Evolutionary conservation across 2,113 vertebrate species (phyloP), one percentile per base, ranked within the genome.

Genomic region (Vireo altiloquus): DNA sequence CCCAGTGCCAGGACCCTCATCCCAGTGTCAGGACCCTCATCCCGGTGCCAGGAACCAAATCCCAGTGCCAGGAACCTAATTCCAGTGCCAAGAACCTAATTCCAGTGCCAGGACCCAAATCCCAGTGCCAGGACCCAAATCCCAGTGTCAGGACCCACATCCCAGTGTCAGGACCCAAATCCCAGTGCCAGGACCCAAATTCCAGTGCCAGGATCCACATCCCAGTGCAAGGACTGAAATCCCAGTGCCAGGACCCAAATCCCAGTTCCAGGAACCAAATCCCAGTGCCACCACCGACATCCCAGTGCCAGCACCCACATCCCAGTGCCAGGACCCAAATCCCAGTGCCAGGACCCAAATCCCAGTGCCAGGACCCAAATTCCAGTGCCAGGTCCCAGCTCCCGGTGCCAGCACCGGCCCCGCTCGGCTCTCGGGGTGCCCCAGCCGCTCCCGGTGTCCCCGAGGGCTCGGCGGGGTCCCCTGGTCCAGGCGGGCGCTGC

Each of bases 381-480:
- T 12, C 39, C 39, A 39, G 39, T 39, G 39, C 39, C 39, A 39
- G 39, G 39, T 10, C 12, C 39, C 39, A 39, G 9, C 9, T 39
- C 39, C 39, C 39, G 12, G 39, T 39, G 39, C 39, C 39, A 39
- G 39, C 39, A 39, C 39, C 39, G 39, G 9, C 39, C 39, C 39
- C 39, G 9, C 39, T 9, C 9, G 39, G 9, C 39, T 39, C 39
- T 39, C 39, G 9, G 39, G 39, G 9, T 12, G 0, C 31, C 23
- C 27, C 53, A 2, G 10, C n/a, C 27, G 8, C 37, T 9, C 19
- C 10, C 0, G 2, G 37, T 10, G 6, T 11, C 20, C 4, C 37
- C 19, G 31, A 3, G 25, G 40, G 19, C 37, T 23, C 76, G 15
- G 17, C 52, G 54, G 56, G 70, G 59, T 57, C 28, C 42, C 71